Evolutionary conservation across 2,113 vertebrate genomes (phyloP).

Genomic region (Aix galericulata): DNA sequence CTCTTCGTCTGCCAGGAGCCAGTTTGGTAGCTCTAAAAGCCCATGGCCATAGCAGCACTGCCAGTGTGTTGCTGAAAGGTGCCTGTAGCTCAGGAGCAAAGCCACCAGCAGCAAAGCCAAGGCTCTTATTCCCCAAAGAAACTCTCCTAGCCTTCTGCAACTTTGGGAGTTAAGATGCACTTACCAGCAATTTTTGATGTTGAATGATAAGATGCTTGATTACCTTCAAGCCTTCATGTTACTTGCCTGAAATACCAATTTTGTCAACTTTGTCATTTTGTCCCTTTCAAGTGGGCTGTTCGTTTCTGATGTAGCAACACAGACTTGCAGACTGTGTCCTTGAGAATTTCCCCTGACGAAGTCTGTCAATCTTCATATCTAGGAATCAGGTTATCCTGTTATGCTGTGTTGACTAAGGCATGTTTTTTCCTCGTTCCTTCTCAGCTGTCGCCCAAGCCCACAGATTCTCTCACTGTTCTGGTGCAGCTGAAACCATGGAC

Average conservation of each 20-base stretch:
- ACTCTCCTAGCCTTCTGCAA: neutral
- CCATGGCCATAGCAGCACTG: rapidly evolving
- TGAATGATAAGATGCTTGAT: neutral
- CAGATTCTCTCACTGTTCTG: neutral
- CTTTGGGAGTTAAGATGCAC: neutral
- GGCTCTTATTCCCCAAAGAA: neutral
- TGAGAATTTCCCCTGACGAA: neutral
- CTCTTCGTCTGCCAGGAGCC: neutral
- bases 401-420: neutral
- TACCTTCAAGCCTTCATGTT: neutral
- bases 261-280: rapidly evolving
- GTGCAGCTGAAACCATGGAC: neutral
- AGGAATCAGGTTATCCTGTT: neutral
- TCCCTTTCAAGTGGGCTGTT: neutral
- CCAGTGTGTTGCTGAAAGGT: rapidly evolving
- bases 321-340: neutral
- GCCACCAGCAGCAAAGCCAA: neutral
- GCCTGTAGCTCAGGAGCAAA: too few species aligned
- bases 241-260: neutral
- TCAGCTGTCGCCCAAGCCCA: neutral
- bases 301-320: neutral
- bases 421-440: neutral
- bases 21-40: neutral
- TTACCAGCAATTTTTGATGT: neutral
- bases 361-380: neutral